Percentiles rank a stretch among this genome's conserved stretches.
These are phyloP conservation scores for Dolichotis patagonum DNA, from an alignment of 2,113 vertebrate species.

Conservation along the genomic window DNA sequence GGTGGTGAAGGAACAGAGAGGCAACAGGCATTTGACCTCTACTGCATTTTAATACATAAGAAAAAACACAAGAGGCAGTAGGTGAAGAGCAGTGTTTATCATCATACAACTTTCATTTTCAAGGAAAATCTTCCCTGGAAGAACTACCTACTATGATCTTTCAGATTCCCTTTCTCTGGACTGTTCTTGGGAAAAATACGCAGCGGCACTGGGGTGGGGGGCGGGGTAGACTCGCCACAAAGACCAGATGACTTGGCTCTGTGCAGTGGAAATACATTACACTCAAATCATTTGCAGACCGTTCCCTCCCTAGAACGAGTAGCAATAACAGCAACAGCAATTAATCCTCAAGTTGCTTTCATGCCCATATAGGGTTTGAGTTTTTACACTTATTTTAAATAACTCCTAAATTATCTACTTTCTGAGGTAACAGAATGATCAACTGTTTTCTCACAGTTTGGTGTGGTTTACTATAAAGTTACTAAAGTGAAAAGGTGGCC, in stretches of 20 bases:
- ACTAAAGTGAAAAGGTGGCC: conserved; percentile 67
- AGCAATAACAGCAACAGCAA: conserved; percentile 20
- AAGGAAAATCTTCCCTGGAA: conserved; percentile 44
- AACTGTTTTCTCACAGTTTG: conserved; percentile 75
- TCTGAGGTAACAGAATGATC: conserved; percentile 70
- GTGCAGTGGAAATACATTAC: background rate
- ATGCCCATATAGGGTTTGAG: conserved; percentile 15
- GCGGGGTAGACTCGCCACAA: background rate
- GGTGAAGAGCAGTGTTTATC: conserved; percentile 13
- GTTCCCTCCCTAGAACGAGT: background rate
- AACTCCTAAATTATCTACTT: conserved; percentile 57
- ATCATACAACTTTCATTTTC: conserved; percentile 32
- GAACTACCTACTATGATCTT: conserved; percentile 49
- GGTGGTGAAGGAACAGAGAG: background rate
- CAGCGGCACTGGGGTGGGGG: background rate
- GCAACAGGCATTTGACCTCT: conserved; percentile 24
- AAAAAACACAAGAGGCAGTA: conserved; percentile 31
- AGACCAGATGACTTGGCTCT: conserved; percentile 56
- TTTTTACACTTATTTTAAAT: conserved; percentile 62
- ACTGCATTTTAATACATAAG: background rate
- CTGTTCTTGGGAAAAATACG: conserved; percentile 51
- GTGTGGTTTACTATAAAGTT: conserved; percentile 81
- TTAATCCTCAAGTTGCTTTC: conserved; percentile 21
- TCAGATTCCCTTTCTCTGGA: conserved; percentile 28
- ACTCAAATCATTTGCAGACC: conserved; percentile 39